These are phyloP conservation scores for Orientallactaga bullata DNA, from an alignment of 2,113 vertebrate species.

Conservation along the genomic window DNA sequence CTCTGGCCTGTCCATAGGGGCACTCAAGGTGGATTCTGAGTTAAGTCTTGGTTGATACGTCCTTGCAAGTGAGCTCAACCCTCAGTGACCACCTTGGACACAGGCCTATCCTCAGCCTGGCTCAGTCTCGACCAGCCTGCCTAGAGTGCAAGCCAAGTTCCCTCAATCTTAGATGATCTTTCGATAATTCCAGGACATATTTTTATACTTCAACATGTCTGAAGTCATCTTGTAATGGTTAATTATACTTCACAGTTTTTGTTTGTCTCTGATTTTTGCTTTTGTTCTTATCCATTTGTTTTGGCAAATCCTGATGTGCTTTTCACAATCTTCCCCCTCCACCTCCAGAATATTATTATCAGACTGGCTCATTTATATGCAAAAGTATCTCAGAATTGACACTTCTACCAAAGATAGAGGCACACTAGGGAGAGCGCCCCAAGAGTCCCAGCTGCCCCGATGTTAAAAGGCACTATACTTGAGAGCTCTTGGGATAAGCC, in stretches of 20 bases:
- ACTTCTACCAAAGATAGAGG: neutral
- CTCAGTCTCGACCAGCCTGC: neutral
- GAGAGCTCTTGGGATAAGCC: neutral
- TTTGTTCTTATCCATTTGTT: neutral
- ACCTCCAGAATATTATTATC: neutral
- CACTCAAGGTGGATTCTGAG: neutral
- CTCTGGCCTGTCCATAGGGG: neutral
- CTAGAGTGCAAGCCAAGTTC: neutral
- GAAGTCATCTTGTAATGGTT: neutral
- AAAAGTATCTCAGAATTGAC: conserved; percentile 13
- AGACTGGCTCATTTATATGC: neutral
- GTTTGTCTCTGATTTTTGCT: neutral
- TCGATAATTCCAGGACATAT: neutral
- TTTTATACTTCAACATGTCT: neutral
- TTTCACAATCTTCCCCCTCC: neutral
- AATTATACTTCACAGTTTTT: neutral
- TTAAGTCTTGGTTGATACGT: neutral
- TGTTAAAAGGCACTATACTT: neutral
- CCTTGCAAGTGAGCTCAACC: neutral
- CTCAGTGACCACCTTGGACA: neutral
- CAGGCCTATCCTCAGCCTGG: neutral
- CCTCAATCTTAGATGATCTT: neutral
- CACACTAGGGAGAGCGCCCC: neutral
- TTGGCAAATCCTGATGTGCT: neutral
- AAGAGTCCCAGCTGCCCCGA: neutral